Evolutionary conservation across 2,888 invertebrate species (phyloP).

Genomic region (Dilophus febrilis): DNA sequence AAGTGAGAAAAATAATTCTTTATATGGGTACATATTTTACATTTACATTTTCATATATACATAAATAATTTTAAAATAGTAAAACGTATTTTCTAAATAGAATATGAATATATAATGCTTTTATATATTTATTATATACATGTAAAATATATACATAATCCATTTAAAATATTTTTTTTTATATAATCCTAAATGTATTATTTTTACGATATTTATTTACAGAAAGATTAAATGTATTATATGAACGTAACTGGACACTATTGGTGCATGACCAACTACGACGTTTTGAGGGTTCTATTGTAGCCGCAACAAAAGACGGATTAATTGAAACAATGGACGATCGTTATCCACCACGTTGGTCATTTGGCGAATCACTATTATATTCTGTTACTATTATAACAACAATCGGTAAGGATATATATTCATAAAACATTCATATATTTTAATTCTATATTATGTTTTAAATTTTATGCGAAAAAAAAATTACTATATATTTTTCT

Average conservation of each 20-base stretch:
- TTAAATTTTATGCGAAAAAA: no score
- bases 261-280: conserved; percentile 59
- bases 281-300: conserved; percentile 63
- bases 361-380: conserved; percentile 65
- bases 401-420: conserved; percentile 73
- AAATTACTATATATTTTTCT: no score
- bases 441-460: no score
- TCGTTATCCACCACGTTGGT: conserved; percentile 41
- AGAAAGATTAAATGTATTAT: conserved; percentile 65
- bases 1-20: no score
- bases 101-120: no score
- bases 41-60: no score
- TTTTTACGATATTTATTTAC: conserved; percentile 14
- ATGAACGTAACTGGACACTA: conserved; percentile 69
- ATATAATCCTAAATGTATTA: conserved; percentile 2
- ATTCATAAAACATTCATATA: no score
- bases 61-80: no score
- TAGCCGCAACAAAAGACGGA: conserved; percentile 49
- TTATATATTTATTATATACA: conserved; percentile 3
- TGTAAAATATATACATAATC: no score
- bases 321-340: conserved; percentile 15
- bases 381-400: conserved; percentile 78
- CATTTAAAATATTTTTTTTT: conserved; percentile 5
- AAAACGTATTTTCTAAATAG: no score
- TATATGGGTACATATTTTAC: no score